phyloP scores from a whole-genome alignment of 2,888 invertebrate genomes.

The Diarsia dahlii region DNA sequence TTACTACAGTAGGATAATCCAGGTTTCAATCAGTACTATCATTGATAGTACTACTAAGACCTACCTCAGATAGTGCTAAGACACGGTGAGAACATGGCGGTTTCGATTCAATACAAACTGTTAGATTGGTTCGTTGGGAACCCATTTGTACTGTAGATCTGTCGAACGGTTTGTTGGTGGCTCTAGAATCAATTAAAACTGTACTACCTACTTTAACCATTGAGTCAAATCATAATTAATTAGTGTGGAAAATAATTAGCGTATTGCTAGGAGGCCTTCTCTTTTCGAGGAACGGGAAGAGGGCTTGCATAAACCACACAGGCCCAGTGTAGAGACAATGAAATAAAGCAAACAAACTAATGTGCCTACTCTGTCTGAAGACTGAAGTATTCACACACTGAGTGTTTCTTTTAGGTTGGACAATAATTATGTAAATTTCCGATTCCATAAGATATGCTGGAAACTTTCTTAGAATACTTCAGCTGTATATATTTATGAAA shows the following conservation, averaged over 20 bases:
- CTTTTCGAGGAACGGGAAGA: too few species aligned
- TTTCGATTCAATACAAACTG: not conserved
- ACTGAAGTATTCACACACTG: not conserved
- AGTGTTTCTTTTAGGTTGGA: not conserved
- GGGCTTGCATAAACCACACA: too few species aligned
- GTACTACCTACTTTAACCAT: too few species aligned
- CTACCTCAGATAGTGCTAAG: conserved; percentile 1
- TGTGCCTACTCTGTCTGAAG: not conserved
- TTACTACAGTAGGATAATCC: conserved; percentile 19
- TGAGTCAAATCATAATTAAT: too few species aligned
- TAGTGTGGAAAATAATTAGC: too few species aligned
- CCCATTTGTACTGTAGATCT: conserved; percentile 1
- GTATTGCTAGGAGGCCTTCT: too few species aligned
- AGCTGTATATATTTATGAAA: too few species aligned
- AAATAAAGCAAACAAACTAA: not conserved
- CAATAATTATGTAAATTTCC: not conserved
- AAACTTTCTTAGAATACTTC: too few species aligned
- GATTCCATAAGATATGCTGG: not conserved
- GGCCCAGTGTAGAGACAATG: too few species aligned
- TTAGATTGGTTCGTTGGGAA: not conserved
- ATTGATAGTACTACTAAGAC: not conserved
- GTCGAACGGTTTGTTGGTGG: not conserved
- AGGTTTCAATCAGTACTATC: conserved; percentile 20
- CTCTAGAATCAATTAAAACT: not conserved
- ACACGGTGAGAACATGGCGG: not conserved